Evolutionary conservation across 2,113 vertebrate genomes (phyloP).

Genomic region (Megaceryle maxima): DNA sequence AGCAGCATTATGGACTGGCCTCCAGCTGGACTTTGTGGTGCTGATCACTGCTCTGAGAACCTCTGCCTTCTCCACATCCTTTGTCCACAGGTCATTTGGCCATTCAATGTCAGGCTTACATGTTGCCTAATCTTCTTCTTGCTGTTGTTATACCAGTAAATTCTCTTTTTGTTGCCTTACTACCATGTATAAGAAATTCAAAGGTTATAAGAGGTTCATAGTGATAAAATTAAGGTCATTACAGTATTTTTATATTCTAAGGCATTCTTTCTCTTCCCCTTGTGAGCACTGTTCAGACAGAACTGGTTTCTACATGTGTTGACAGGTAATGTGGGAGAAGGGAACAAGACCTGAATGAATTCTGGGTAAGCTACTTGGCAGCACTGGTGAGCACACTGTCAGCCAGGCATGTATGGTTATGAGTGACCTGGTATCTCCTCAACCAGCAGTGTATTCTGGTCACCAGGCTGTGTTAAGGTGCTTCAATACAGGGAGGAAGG

Average conservation of each 20-base stretch:
- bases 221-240: not conserved
- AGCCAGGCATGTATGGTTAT: not conserved
- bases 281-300: not conserved
- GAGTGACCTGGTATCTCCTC: not conserved
- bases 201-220: not conserved
- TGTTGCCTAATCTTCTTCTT: not conserved
- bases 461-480: not conserved
- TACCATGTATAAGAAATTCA: not conserved
- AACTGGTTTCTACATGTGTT: not conserved
- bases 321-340: not conserved
- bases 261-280: not conserved
- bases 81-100: not conserved
- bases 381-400: not conserved
- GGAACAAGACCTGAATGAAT: not conserved
- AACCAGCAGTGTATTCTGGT: not conserved
- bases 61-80: not conserved
- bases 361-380: not conserved
- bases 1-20: not conserved
- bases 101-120: not conserved
- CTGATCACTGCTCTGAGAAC: not conserved
- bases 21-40: not conserved
- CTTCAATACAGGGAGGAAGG: not conserved
- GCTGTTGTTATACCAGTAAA: not conserved
- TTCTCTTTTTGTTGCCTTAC: not conserved
- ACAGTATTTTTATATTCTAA: not conserved